These are phyloP conservation scores for Clistopyga incitator DNA, from an alignment of 2,888 invertebrate genomes.

Conservation along the genomic window DNA sequence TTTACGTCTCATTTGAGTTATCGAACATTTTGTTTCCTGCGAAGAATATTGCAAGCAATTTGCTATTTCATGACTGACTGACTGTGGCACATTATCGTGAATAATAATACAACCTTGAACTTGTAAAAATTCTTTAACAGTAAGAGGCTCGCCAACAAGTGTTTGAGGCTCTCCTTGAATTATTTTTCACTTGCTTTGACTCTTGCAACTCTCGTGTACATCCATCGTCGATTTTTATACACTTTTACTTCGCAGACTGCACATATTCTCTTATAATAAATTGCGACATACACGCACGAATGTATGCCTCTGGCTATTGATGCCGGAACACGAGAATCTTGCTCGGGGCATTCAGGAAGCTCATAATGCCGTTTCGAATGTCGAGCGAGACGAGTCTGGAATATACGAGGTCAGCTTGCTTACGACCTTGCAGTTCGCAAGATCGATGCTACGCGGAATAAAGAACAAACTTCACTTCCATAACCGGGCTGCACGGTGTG, in stretches of 20 bases:
- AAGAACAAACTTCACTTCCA: conserved; percentile 3
- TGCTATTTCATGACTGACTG: background rate
- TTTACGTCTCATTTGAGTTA: no score
- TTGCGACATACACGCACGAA: background rate
- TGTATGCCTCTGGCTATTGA: conserved; percentile 21
- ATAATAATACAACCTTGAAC: background rate
- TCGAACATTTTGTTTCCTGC: no score
- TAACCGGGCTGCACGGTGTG: background rate
- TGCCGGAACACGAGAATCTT: conserved; percentile 66
- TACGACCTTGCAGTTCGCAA: conserved; percentile 54
- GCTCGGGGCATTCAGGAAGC: conserved; percentile 65
- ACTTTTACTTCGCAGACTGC: background rate
- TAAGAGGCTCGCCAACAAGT: background rate
- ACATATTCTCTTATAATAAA: background rate
- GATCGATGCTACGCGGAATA: conserved; percentile 47
- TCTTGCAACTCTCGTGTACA: background rate
- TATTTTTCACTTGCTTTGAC: conserved; percentile 38
- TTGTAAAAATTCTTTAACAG: background rate
- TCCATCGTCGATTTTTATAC: background rate
- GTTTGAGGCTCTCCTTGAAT: conserved; percentile 51
- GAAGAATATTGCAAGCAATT: no score
- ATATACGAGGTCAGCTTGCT: conserved; percentile 49
- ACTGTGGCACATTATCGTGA: background rate
- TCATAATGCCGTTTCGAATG: conserved; percentile 63
- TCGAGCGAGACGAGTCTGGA: conserved; percentile 56